Evolutionary conservation across 1,140 invertebrate species (phyloP).

Genomic region (Euwallacea similis): DNA sequence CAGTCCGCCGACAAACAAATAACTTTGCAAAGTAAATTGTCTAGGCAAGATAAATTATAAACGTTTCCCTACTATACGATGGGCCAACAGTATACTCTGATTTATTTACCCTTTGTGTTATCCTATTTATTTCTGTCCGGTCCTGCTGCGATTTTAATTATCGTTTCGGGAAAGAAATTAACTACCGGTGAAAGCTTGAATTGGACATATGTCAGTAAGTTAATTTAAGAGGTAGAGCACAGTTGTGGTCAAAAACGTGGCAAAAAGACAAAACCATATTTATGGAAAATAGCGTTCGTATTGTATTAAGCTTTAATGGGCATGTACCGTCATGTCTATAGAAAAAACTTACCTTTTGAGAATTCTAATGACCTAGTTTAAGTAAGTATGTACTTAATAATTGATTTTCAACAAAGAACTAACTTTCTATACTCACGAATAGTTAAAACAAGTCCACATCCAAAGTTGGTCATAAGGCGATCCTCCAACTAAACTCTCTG

Average conservation of each 20-base stretch:
- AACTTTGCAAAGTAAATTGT: slow-evolving; percentile 14
- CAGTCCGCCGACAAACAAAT: slow-evolving; percentile 15
- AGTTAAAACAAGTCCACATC: slow-evolving; percentile 68
- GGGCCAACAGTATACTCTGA: too few species aligned
- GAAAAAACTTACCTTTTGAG: too few species aligned
- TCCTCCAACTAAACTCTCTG: slow-evolving; percentile 56
- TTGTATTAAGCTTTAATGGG: too few species aligned
- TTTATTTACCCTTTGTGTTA: neutral
- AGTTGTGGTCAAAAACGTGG: too few species aligned
- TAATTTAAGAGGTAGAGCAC: too few species aligned
- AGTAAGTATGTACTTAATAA: neutral
- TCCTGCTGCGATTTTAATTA: too few species aligned
- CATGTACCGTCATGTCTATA: too few species aligned
- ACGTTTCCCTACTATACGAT: neutral
- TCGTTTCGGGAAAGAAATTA: neutral
- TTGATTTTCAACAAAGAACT: neutral
- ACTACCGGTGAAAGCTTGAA: neutral
- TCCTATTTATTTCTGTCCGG: neutral
- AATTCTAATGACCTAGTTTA: neutral
- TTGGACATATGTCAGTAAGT: too few species aligned
- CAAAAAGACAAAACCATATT: too few species aligned
- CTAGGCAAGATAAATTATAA: slow-evolving; percentile 16
- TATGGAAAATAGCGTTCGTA: too few species aligned
- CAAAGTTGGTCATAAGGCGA: slow-evolving; percentile 61
- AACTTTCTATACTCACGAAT: slow-evolving; percentile 58